phyloP scores from a whole-genome alignment of 1,140 invertebrate species.

The Adelges cooleyi region DNA sequence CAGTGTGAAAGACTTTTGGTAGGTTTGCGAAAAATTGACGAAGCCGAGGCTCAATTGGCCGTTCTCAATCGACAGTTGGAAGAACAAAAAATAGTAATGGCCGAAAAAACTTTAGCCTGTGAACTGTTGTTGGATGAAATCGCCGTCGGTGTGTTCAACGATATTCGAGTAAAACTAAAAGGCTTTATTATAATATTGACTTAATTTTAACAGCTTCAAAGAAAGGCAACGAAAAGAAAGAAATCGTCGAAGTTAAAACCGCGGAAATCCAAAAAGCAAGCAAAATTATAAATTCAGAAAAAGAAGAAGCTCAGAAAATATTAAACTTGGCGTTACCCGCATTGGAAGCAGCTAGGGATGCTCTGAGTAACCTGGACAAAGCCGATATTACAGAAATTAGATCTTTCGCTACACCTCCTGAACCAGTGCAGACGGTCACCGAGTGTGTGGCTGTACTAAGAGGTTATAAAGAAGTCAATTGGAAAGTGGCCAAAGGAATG shows the following conservation, averaged over 20 bases:
- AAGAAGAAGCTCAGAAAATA: conserved; percentile 65
- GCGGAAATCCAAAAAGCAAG: conserved; percentile 67
- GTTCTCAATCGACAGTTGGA: conserved; percentile 61
- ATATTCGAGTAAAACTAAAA: too few relatives aligned
- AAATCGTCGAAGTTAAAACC: conserved; percentile 59
- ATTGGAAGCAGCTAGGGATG: conserved; percentile 62
- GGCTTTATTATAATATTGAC: too few relatives aligned
- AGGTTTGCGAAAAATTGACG: conserved; percentile 64
- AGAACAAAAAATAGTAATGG: conserved; percentile 62
- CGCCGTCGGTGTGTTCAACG: conserved; percentile 35
- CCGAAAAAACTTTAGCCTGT: conserved; percentile 60
- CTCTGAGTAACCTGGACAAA: conserved; percentile 70
- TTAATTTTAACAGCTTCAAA: conserved; percentile 44
- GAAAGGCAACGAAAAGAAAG: conserved; percentile 59
- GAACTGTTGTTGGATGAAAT: conserved; percentile 58
- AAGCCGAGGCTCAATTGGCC: conserved; percentile 59
- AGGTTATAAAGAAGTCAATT: conserved; percentile 69
- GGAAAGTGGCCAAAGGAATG: conserved; percentile 80
- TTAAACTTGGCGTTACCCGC: conserved; percentile 68
- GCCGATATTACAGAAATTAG: conserved; percentile 83
- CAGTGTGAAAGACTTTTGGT: conserved; percentile 52
- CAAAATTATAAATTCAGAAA: conserved; percentile 55
- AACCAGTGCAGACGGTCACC: conserved; percentile 63
- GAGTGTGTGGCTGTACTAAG: conserved; percentile 76
- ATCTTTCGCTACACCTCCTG: conserved; percentile 79